Base-by-base conservation (phyloP, 1,140 invertebrate species). In the Augochlora pura region DNA sequence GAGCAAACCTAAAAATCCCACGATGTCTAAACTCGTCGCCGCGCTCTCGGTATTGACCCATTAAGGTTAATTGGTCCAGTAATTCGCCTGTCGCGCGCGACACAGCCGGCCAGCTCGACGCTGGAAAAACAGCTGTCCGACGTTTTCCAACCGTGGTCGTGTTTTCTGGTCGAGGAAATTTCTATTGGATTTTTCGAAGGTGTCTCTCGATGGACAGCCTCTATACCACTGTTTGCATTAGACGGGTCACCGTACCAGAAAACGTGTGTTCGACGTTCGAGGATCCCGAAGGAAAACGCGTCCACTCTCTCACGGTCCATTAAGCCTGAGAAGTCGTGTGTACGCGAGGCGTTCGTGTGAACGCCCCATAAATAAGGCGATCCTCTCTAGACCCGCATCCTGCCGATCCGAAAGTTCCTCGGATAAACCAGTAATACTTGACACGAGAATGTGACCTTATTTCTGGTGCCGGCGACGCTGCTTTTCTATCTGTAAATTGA, bases 361-460 rank as follows among this genome's bases (percentile, higher is more conserved):
- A 83, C 42, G 68, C 57, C 6, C 62, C 72, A 80, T 86, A 86
- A 86, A 86, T 80, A 83, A 86, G 63, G 5, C 38, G 46, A 68
- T 54, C 52, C 72, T 84, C 49, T 42, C 64, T 80, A 72, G 54
- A 73, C 84, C 84, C 83, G 84, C 84, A 86, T 86, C 84, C 68
- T 80, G 83, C 65, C 25, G 52, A 52, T 76, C 49, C 18, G 59
- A 81, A 77, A 73, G 65, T 57, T 73, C 49, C 38, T 59, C 62
- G 39, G 72, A 46, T n/a, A 60, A 71, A 71, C 23, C 23, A 27
- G 57, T 10, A 72, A 72, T 14, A 49, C 39, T 49, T 18, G 64
- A 70, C 74, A 49, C 57, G 54, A 27, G 27, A 54, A 68, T 69
- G 52, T 23, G 67, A 12, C 46, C 69, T 23, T 67, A 59, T 82